Conservation (phyloP, 2,888 invertebrate species). For the Ganaspis brasiliensis region DNA sequence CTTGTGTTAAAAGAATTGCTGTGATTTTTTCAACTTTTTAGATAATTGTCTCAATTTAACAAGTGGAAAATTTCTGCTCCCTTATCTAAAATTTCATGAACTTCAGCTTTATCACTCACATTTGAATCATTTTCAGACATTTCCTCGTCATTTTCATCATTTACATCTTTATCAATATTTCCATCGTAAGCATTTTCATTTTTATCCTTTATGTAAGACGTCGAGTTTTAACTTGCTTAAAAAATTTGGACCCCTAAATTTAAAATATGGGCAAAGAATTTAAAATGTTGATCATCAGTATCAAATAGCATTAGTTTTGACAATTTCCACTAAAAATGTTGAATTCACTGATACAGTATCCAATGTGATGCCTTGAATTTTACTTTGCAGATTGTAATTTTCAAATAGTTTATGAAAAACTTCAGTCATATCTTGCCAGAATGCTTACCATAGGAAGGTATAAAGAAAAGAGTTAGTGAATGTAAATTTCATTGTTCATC, state of each 20-base stretch:
- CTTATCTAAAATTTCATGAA: neutral
- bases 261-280: constrained; percentile 66
- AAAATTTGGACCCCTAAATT: constrained; percentile 66
- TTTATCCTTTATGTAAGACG: neutral
- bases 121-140: neutral
- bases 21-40: neutral
- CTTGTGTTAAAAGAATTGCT: neutral
- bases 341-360: no score
- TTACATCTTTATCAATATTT: constrained; percentile 19
- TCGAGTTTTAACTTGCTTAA: constrained; percentile 44
- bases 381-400: no score
- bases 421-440: neutral
- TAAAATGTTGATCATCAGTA: constrained; percentile 64
- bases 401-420: constrained; percentile 19
- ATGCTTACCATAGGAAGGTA: neutral
- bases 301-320: constrained; percentile 45
- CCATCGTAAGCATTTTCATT: constrained; percentile 37
- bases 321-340: no score
- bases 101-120: neutral
- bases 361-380: no score
- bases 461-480: neutral
- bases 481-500: neutral
- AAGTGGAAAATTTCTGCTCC: neutral
- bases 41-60: neutral
- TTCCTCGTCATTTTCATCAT: constrained; percentile 8